Evolutionary conservation across 1,140 invertebrate genomes (phyloP).

Genomic region (Ectropis grisescens): DNA sequence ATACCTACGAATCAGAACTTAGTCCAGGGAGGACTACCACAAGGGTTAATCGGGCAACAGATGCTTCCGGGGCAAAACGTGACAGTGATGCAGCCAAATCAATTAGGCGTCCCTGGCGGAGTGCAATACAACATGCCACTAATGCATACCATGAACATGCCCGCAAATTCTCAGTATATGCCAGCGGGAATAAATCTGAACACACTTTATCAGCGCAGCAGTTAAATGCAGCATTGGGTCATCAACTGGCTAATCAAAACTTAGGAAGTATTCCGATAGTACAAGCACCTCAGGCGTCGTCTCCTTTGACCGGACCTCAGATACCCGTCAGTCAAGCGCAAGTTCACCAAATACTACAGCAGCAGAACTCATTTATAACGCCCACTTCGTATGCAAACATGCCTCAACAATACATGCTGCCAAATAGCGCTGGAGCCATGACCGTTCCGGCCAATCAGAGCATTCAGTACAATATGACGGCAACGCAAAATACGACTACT

Average conservation of each 20-base stretch:
- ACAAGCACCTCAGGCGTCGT: conserved; percentile 37
- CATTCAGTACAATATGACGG: conserved; percentile 44
- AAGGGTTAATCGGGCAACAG: conserved; percentile 44
- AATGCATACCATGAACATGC: conserved; percentile 52
- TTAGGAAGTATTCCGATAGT: conserved; percentile 54
- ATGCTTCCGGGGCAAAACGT: conserved; percentile 55
- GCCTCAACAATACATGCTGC: conserved; percentile 52
- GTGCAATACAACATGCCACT: conserved; percentile 56
- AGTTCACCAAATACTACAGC: conserved; percentile 43
- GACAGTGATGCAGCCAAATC: conserved; percentile 57
- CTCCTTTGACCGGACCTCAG: conserved; percentile 37
- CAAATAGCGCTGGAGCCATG: conserved; percentile 35
- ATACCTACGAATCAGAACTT: conserved; percentile 52
- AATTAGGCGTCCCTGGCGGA: conserved; percentile 40
- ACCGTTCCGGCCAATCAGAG: conserved; percentile 32
- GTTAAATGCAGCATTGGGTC: conserved; percentile 46
- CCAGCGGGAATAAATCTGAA: conserved; percentile 48
- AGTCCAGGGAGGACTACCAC: conserved; percentile 37
- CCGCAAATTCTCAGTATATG: conserved; percentile 49
- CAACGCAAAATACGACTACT: conserved; percentile 24
- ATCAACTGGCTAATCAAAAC: conserved; percentile 39
- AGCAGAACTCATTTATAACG: conserved; percentile 41
- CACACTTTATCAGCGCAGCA: conserved; percentile 53
- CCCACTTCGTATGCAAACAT: conserved; percentile 42
- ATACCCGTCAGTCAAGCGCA: conserved; percentile 30